Percentiles rank a stretch among this genome's conserved stretches.
Evolutionary conservation across 2,888 invertebrate genomes (phyloP).

Genomic region (Bunonema sp.): DNA sequence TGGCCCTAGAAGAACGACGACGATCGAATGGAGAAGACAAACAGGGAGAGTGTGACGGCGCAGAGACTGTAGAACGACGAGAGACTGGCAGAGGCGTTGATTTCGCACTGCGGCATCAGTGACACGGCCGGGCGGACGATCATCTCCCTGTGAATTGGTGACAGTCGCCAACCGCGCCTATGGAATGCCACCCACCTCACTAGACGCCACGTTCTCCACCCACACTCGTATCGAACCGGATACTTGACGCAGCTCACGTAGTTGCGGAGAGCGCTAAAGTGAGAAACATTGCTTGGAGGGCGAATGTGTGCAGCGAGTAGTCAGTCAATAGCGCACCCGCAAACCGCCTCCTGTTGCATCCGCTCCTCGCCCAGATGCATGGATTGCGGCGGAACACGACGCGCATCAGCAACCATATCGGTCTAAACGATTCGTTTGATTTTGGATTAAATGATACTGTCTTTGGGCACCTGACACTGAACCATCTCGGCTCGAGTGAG

Average conservation of each 20-base stretch:
- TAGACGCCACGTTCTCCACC: slow-evolving; percentile 25
- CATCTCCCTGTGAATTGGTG: slow-evolving; percentile 3
- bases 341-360: slow-evolving; percentile 19
- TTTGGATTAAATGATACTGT: not conserved
- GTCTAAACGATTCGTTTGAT: slow-evolving; percentile 4
- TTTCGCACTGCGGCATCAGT: slow-evolving; percentile 21
- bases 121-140: slow-evolving; percentile 19
- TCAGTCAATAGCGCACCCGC: too few species aligned
- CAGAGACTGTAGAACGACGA: too few species aligned
- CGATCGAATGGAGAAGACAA: too few species aligned
- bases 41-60: too few species aligned
- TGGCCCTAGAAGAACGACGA: too few species aligned
- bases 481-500: slow-evolving; percentile 31
- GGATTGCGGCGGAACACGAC: slow-evolving; percentile 12
- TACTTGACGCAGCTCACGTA: slow-evolving; percentile 29
- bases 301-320: too few species aligned
- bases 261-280: slow-evolving; percentile 26
- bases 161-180: not conserved
- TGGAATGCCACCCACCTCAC: slow-evolving; percentile 11
- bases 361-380: slow-evolving; percentile 1
- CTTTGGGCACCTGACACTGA: slow-evolving; percentile 19
- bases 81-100: slow-evolving; percentile 14
- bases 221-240: slow-evolving; percentile 32
- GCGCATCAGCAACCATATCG: slow-evolving; percentile 21
- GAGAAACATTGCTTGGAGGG: not conserved